Base-by-base conservation (phyloP, 1,140 invertebrate species). In the Linepithema humile region DNA sequence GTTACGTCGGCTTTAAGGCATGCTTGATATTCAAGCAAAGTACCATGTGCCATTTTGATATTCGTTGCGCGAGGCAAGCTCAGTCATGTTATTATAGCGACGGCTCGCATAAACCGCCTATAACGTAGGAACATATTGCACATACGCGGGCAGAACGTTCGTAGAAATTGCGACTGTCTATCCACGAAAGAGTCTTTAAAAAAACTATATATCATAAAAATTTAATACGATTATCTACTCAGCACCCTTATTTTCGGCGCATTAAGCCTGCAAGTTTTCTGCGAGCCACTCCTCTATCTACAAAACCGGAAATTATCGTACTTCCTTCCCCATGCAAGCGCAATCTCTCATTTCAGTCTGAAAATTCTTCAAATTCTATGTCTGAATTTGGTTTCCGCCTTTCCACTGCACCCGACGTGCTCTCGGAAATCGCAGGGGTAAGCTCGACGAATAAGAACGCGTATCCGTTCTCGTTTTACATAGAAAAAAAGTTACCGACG, bases 31-130 rank as follows among this genome's bases (percentile, higher is more conserved):
- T 86, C 85, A 77, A 29, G 35, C 35, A 35, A 78, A 78, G 82
- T 64, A 43, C 32, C 23, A 15, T 64, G 73, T 64, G 82, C 87
- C 70, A 83, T 75, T 90, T 90, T 90, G 88, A 89, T 89, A 90
- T 89, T 90, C 87, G 85, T 86, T 89, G 55, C 77, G 74, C 73
- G 82, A 82, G 23, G 50, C 70, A 59, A 78, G 43, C 65, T 70
- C 55, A 82, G 77, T 88, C 86, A 83, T 85, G 89, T 82, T 83
- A 90, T 91, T 86, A 87, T 82, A 85, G 43, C 67, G 10, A 35
- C 48, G 38, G 26, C 62, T 77, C 29, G 53, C 70, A 48, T 75
- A 75, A 75, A 32, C 23, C 35, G 17, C 55, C 62, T 78, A 23
- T 62, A 55, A n/a, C 20, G 20, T 20, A 55, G 84, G 60, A 82